Percentiles rank a stretch among this genome's conserved stretches.
phyloP scores from a whole-genome alignment of 2,113 vertebrate genomes.

The Ictalurus punctatus region DNA sequence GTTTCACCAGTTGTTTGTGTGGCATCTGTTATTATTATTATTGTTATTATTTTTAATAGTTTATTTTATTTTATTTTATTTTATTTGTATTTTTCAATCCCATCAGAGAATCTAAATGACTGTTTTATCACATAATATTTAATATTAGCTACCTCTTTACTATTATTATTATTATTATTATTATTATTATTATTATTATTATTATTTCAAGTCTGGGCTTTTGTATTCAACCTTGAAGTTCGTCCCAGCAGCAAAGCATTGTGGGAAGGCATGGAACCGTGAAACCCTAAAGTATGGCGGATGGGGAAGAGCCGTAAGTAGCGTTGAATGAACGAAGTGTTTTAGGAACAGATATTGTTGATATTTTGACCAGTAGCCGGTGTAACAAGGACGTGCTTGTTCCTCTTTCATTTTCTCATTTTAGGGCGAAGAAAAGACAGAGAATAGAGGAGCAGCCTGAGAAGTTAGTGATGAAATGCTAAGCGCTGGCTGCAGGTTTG shows the following conservation, averaged over 20 bases:
- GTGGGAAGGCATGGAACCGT: slow-evolving; percentile 74
- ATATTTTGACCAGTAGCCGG: background rate
- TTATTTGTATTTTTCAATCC: background rate
- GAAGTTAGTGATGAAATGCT: slow-evolving; percentile 92
- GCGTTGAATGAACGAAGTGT: slow-evolving; percentile 52
- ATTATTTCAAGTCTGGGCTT: background rate
- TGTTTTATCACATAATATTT: background rate
- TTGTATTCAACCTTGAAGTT: slow-evolving; percentile 6
- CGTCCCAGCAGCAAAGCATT: slow-evolving; percentile 36
- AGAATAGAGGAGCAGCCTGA: slow-evolving; percentile 98
- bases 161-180: too few species aligned
- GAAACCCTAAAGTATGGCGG: slow-evolving; percentile 95
- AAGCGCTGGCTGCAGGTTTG: slow-evolving; percentile 73
- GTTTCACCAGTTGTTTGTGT: background rate
- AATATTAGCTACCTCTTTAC: background rate
- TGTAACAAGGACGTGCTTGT: slow-evolving; percentile 58
- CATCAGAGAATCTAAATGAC: background rate
- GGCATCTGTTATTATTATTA: background rate
- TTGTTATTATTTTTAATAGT: background rate
- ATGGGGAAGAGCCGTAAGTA: slow-evolving; percentile 96
- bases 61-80: background rate
- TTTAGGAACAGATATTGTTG: slow-evolving; percentile 23
- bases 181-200: too few species aligned
- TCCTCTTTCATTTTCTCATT: slow-evolving; percentile 82
- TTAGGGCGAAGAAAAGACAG: slow-evolving; percentile 99